Evolutionary conservation across 2,888 invertebrate species (phyloP), one percentile per base, ranked within the genome.

Genomic region (Philonicus albiceps): DNA sequence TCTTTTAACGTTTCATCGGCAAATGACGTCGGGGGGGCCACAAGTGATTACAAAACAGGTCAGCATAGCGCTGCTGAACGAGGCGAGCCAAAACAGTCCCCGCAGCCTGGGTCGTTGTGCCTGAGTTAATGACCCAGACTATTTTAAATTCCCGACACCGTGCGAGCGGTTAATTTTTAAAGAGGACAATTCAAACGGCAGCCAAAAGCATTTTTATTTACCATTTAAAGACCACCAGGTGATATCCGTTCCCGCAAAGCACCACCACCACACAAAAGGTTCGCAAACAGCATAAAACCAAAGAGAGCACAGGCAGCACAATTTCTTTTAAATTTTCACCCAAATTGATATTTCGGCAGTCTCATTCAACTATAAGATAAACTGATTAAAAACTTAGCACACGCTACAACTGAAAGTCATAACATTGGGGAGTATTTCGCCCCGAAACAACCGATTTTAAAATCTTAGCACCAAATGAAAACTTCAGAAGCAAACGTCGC

Each of bases 1-100:
- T 83, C 55, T 83, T n/a, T n/a, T 83, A 64, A 22, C 27, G 31
- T 22, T 83, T 64, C 64, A 34, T 34, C 30, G 22, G 31, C 64
- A 11, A 64, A 64, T 83, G 81, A 83, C 81, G 43, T 27, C 13
- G 64, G 30, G 13, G 30, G 13, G 31, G 37, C 80, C 81, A 55
- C 55, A 64, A 64, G 64, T 83, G 81, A 83, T 83, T 83, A 83
- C 64, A 83, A 83, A 83, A 83, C 81, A 83, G 81, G 81, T 83
- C 81, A 81, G 11, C 34, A 64, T 5, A 37, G 30, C 43, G 27
- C 55, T 13, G 27, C 55, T 13, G 34, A 83, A 64, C 13, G 19
- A 55, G 64, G 30, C 11, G 64, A 31, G 64, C 81, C 53, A 80
- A 80, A 53, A 43, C 80, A 55, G 4, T 49, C 43, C 19, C 34